Evolutionary conservation across 2,113 vertebrate species (phyloP).

Genomic region (Cervus canadensis): DNA sequence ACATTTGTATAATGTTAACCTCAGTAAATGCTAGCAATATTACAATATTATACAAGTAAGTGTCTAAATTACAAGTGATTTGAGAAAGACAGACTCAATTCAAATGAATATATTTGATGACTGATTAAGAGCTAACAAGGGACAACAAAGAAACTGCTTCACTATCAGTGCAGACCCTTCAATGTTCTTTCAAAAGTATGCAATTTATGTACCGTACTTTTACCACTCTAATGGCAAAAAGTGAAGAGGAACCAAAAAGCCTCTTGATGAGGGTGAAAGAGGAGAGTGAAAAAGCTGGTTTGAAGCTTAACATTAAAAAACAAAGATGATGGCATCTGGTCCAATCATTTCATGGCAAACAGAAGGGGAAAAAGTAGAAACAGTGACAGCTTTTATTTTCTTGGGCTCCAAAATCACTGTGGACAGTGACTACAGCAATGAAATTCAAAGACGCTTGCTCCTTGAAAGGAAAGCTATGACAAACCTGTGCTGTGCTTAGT

Average conservation of each 20-base stretch:
- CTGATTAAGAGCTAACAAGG: neutral
- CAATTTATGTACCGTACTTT: neutral
- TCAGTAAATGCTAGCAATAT: neutral
- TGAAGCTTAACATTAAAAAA: neutral
- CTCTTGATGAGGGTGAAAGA: neutral
- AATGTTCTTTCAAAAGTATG: neutral
- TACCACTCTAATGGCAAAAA: neutral
- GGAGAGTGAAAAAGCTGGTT: neutral
- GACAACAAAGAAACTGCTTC: conserved; percentile 14
- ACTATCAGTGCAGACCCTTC: neutral
- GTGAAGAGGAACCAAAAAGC: neutral
- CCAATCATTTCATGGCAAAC: neutral
- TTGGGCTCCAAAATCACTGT: neutral
- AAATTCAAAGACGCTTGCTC: neutral
- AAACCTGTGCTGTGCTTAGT: neutral
- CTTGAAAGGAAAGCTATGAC: neutral
- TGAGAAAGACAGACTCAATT: neutral
- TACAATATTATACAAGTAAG: neutral
- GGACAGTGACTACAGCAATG: neutral
- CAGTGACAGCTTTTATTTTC: neutral
- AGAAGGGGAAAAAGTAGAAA: neutral
- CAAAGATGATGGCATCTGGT: neutral
- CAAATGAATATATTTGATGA: neutral
- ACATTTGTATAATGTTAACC: conserved; percentile 4
- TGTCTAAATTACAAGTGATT: neutral